Evolutionary conservation across 1,140 invertebrate species (phyloP).

Genomic region (Orussus abietinus): DNA sequence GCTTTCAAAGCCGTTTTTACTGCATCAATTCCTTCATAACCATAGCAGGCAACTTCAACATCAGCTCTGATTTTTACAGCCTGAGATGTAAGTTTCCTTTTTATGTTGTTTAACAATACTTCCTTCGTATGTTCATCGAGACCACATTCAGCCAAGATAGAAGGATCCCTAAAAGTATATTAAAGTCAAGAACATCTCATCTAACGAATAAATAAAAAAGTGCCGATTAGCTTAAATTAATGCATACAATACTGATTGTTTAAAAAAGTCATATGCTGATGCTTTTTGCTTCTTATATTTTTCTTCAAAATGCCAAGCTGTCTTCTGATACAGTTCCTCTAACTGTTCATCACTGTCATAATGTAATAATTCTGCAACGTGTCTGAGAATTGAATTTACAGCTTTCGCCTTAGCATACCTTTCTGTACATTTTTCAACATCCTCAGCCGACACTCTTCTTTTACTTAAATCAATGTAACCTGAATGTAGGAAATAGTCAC

Average conservation of each 20-base stretch:
- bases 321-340: constrained; percentile 93
- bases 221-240: constrained; percentile 16
- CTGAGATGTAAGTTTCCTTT: constrained; percentile 94
- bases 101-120: constrained; percentile 91
- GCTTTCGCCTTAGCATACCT: constrained; percentile 98
- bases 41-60: constrained; percentile 97
- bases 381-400: constrained; percentile 95
- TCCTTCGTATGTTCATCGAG: constrained; percentile 91
- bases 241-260: constrained; percentile 90
- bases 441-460: constrained; percentile 95
- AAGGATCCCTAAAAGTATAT: constrained; percentile 78
- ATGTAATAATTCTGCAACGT: constrained; percentile 92
- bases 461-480: constrained; percentile 99
- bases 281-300: constrained; percentile 89
- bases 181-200: constrained; percentile 9
- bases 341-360: constrained; percentile 90
- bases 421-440: constrained; percentile 97
- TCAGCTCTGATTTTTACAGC: constrained; percentile 97
- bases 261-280: constrained; percentile 97
- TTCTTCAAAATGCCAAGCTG: constrained; percentile 99
- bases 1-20: constrained; percentile 90
- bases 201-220: constrained; percentile 9
- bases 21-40: constrained; percentile 98
- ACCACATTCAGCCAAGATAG: constrained; percentile 93
- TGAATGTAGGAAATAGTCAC: constrained; percentile 36